Evolutionary conservation across 2,113 vertebrate genomes (phyloP).

Genomic region (Callipepla californica): DNA sequence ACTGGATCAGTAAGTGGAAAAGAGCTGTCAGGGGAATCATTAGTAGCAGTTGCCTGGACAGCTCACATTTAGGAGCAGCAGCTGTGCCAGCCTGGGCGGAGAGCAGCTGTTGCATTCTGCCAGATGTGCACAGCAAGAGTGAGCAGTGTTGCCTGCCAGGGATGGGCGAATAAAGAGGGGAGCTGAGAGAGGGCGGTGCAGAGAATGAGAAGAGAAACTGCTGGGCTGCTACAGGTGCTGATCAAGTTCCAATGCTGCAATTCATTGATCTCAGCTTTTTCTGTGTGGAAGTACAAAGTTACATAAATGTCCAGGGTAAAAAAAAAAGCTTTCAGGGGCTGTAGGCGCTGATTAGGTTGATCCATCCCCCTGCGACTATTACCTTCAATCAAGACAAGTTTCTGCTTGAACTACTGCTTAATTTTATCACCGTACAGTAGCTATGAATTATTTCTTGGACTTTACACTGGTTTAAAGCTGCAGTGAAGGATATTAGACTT

Average conservation of each 20-base stretch:
- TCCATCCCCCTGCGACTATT: neutral
- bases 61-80: conserved; percentile 46
- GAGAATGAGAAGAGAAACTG: conserved; percentile 2
- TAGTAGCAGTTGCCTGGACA: conserved; percentile 48
- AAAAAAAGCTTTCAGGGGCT: neutral
- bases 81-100: conserved; percentile 38
- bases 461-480: neutral
- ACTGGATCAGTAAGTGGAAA: conserved; percentile 44
- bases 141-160: fast-evolving
- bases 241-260: neutral
- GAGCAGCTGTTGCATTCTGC: neutral
- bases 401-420: conserved; percentile 37
- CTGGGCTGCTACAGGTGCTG: neutral
- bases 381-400: conserved; percentile 16
- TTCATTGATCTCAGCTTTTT: neutral
- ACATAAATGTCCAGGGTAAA: neutral
- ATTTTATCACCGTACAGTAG: conserved; percentile 24
- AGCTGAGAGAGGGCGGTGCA: neutral
- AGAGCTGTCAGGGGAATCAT: conserved; percentile 52
- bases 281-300: neutral
- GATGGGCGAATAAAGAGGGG: neutral
- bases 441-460: conserved; percentile 23
- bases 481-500: neutral
- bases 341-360: conserved; percentile 15
- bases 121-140: conserved; percentile 52